These are phyloP conservation scores for Hirtodrosophila duncani DNA, from an alignment of 2,888 invertebrate genomes.

Conservation along the genomic window DNA sequence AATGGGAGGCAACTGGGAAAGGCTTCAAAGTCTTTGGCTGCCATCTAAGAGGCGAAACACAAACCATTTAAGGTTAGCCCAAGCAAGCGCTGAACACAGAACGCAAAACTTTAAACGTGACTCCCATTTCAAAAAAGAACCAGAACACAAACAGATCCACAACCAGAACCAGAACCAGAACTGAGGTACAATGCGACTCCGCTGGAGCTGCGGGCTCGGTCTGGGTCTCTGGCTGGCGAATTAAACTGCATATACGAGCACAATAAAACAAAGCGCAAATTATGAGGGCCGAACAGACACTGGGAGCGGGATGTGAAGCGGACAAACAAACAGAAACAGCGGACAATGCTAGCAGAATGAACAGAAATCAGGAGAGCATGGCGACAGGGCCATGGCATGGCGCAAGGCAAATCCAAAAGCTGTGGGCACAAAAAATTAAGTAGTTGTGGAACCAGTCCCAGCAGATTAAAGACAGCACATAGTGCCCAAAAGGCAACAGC, in stretches of 20 bases:
- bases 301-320: too few species aligned
- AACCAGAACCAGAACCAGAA: constrained; percentile 5
- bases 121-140: constrained; percentile 52
- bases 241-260: constrained; percentile 56
- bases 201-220: constrained; percentile 6
- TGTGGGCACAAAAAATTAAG: constrained; percentile 55
- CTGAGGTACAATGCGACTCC: constrained; percentile 5
- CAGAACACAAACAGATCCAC: constrained; percentile 1
- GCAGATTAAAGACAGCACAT: constrained; percentile 45
- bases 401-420: background rate
- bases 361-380: constrained; percentile 48
- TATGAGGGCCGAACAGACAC: constrained; percentile 54
- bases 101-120: constrained; percentile 65
- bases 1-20: constrained; percentile 2
- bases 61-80: constrained; percentile 64
- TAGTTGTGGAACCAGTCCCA: constrained; percentile 66
- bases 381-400: too few species aligned
- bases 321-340: constrained; percentile 27
- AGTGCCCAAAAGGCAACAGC: constrained; percentile 24
- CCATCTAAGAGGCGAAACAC: constrained; percentile 25
- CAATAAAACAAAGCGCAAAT: constrained; percentile 65
- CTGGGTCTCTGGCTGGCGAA: constrained; percentile 23
- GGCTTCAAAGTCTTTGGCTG: constrained; percentile 1
- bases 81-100: constrained; percentile 28
- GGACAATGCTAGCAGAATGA: constrained; percentile 22